These are phyloP conservation scores for Drosophila planitibia DNA, from an alignment of 2,888 invertebrate genomes.

Conservation along the genomic window DNA sequence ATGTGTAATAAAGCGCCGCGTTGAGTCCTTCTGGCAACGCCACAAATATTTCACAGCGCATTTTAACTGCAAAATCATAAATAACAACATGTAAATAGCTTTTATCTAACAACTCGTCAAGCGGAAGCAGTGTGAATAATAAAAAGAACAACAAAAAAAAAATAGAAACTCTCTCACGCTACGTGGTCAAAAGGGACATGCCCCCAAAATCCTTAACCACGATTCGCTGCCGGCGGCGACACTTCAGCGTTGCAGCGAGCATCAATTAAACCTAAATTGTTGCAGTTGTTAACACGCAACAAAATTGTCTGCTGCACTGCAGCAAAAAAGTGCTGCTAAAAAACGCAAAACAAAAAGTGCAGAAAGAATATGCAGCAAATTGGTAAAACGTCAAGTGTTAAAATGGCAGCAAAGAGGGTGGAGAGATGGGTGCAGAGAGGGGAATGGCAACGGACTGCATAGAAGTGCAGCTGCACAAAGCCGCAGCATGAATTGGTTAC, in stretches of 20 bases:
- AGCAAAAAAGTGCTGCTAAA: constrained; percentile 43
- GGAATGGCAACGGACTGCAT: constrained; percentile 37
- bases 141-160: constrained; percentile 12
- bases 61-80: constrained; percentile 80
- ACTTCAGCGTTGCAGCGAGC: constrained; percentile 75
- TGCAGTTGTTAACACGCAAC: constrained; percentile 82
- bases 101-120: constrained; percentile 81
- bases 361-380: constrained; percentile 55
- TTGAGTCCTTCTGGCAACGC: constrained; percentile 36
- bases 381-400: constrained; percentile 78
- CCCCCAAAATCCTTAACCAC: constrained; percentile 59
- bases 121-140: constrained; percentile 58
- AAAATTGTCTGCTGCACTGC: constrained; percentile 79
- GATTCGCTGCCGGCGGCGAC: constrained; percentile 57
- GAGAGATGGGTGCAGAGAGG: neutral
- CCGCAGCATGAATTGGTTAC: constrained; percentile 33
- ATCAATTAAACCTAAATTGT: constrained; percentile 82
- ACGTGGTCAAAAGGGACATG: constrained; percentile 57
- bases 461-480: constrained; percentile 76
- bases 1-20: constrained; percentile 52
- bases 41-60: constrained; percentile 70
- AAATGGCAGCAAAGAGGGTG: constrained; percentile 41
- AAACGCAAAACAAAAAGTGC: constrained; percentile 37
- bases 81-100: constrained; percentile 81
- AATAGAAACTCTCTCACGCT: constrained; percentile 29